Percentiles rank a stretch among this genome's conserved stretches.
Evolutionary conservation across 2,113 vertebrate species (phyloP).

Genomic region (Atlantisia rogersi): DNA sequence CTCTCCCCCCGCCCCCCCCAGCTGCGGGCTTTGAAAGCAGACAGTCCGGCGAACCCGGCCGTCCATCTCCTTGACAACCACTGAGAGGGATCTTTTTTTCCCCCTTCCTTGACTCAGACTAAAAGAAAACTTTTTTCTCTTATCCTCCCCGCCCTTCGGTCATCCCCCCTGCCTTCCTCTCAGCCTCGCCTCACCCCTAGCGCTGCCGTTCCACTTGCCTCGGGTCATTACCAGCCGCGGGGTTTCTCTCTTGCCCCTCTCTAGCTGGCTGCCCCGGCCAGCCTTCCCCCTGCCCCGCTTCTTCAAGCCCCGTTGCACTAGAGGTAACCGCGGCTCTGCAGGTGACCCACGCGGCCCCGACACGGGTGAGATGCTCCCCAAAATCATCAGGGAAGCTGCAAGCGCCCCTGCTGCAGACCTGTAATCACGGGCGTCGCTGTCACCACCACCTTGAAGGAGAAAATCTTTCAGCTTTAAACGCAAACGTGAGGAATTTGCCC

Average conservation of each 20-base stretch:
- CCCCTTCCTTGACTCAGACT: neutral
- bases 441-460: neutral
- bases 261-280: neutral
- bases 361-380: too few species aligned
- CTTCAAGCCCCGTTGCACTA: neutral
- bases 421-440: neutral
- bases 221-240: neutral
- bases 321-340: fast-evolving
- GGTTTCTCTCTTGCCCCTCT: neutral
- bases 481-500: neutral
- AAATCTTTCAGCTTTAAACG: neutral
- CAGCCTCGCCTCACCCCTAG: neutral
- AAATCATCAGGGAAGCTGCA: neutral
- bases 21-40: constrained; percentile 24
- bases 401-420: neutral
- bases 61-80: constrained; percentile 72
- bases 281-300: neutral
- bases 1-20: neutral
- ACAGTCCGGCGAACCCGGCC: constrained; percentile 58
- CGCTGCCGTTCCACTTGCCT: neutral
- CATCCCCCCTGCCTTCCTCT: neutral
- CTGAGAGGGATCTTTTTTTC: constrained; percentile 13
- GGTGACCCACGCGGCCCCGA: neutral
- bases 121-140: constrained; percentile 48
- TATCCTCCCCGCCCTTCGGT: too few species aligned